Evolutionary conservation across 2,888 invertebrate genomes (phyloP).

Genomic region (Octodonta nipae): DNA sequence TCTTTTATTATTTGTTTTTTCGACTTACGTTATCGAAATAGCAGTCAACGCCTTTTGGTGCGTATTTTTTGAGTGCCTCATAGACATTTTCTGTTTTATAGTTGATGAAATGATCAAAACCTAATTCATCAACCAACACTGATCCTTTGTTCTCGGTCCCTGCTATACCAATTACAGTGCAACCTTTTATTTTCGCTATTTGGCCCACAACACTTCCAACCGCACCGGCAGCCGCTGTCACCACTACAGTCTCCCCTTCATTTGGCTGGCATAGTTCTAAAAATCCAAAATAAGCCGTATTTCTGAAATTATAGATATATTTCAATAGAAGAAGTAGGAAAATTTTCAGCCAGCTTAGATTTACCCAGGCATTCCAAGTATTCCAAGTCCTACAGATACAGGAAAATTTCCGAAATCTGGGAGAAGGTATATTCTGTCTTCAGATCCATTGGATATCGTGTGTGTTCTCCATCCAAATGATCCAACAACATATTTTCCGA

Average conservation of each 20-base stretch:
- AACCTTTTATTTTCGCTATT: conserved; percentile 60
- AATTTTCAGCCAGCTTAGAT: conserved; percentile 2
- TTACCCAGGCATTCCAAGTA: conserved; percentile 58
- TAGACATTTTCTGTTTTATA: conserved; percentile 50
- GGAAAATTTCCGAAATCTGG: conserved; percentile 47
- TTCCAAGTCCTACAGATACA: conserved; percentile 47
- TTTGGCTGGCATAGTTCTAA: conserved; percentile 57
- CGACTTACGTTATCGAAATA: conserved; percentile 62
- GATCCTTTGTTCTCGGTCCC: conserved; percentile 57
- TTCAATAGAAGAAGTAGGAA: conserved; percentile 1
- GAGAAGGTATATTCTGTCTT: conserved; percentile 29
- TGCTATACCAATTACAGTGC: conserved; percentile 58
- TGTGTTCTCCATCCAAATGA: conserved; percentile 54
- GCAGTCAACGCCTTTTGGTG: conserved; percentile 60
- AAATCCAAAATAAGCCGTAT: conserved; percentile 63
- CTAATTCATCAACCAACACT: conserved; percentile 49
- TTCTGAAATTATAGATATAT: conserved; percentile 38
- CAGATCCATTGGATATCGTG: conserved; percentile 36
- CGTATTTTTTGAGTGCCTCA: conserved; percentile 43
- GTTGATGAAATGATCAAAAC: conserved; percentile 57
- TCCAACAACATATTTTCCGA: conserved; percentile 47
- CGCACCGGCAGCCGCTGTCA: conserved; percentile 67
- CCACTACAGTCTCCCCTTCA: conserved; percentile 56
- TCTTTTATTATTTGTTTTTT: no score
- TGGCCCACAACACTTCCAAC: conserved; percentile 68